Conservation (phyloP, 2,797 vertebrate species). For the Gallinago stenura region DNA sequence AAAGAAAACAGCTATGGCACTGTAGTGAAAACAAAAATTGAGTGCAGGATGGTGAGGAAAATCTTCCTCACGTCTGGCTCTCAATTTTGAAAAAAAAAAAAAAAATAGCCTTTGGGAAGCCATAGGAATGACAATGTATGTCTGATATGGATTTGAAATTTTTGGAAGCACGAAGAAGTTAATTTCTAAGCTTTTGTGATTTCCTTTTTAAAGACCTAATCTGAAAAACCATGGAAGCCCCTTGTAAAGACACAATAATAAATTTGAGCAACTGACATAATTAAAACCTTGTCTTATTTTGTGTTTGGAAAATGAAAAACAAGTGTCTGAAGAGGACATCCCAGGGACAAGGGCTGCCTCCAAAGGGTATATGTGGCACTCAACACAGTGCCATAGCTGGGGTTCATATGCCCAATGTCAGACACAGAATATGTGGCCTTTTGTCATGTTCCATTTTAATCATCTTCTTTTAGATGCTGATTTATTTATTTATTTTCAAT, state of each 20-base stretch:
- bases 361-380: fast-evolving
- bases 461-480: background rate
- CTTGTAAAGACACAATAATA: fast-evolving
- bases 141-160: background rate
- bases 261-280: background rate
- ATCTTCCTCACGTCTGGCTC: background rate
- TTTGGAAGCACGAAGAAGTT: background rate
- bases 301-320: background rate
- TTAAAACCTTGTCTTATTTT: background rate
- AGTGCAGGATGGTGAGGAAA: background rate
- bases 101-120: background rate
- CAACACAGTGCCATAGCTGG: background rate
- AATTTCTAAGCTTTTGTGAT: background rate
- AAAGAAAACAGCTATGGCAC: background rate
- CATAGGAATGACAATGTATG: background rate
- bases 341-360: background rate
- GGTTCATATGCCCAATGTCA: background rate
- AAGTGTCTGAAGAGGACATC: background rate
- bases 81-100: background rate
- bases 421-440: background rate
- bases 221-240: background rate
- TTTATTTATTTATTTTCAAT: background rate
- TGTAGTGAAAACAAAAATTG: background rate
- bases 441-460: background rate
- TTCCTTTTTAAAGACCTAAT: background rate